Evolutionary conservation across 2,888 invertebrate species (phyloP), one percentile per base, ranked within the genome.

Genomic region (Xanthostigma xanthostigma): DNA sequence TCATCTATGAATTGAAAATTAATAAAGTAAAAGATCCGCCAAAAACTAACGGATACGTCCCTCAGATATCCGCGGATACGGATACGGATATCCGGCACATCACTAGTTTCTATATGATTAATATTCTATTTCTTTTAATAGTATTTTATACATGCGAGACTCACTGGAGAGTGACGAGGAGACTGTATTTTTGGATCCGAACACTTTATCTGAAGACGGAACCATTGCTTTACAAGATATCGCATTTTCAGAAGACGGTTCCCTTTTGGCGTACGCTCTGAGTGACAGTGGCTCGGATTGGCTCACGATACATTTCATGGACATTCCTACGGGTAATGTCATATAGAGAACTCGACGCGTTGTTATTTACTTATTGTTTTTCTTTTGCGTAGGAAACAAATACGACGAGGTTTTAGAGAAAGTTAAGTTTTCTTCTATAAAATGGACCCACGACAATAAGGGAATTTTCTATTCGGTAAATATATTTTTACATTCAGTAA

Each of bases 241-340:
- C 42, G 71, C 80, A 34, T 94, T 92, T 69, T 90, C 93, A 1
- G 86, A 95, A 59, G 86, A 97, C 70, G 95, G 95, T 11, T 74
- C 77, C 59, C 81, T 81, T 33, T 84, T 89, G 69, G 95, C 95
- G 0, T 97, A 95, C 68, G 91, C 88, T 0, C 71, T 97, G 2
- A 93, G 93, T 55, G 79, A 80, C 52, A 91, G 90, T 65, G 97
- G 97, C 0, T 95, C 95, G 2, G 97, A 98, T 66, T 97, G 97
- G 97, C 80, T 84, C 55, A 90, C 87, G 45, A 89, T 97, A 59
- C 83, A 84, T 60, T 80, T 90, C 56, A 82, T 82, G 57, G 76
- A 84, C 68, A 81, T 85, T 0, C 75, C 74, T 51, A 81, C 81
- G 58, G 83, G 83, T 79, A 64, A 49, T 49, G 48, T 33, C 49